Conservation (phyloP, 2,113 vertebrate species). For the Cheirogaleus medius region DNA sequence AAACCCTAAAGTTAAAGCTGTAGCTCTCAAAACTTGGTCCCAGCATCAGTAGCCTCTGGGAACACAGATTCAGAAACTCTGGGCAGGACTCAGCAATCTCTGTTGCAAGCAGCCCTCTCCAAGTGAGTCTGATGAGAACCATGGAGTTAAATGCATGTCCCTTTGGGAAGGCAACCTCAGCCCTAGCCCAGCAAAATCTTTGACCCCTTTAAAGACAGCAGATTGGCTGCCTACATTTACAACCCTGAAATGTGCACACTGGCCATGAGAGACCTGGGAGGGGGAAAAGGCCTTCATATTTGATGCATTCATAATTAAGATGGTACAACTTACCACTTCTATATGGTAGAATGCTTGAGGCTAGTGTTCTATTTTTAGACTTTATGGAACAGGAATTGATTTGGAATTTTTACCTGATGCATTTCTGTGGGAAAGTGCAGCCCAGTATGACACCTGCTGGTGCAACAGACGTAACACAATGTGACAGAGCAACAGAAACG, state of each 20-base stretch:
- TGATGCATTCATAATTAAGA: constrained; percentile 44
- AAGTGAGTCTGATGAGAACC: neutral
- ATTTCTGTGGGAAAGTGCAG: constrained; percentile 44
- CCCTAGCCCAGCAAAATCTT: neutral
- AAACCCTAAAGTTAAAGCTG: neutral
- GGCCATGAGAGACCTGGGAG: neutral
- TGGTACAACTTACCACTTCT: neutral
- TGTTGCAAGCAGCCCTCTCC: neutral
- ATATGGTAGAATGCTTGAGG: neutral
- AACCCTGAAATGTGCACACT: neutral
- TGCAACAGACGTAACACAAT: constrained; percentile 50
- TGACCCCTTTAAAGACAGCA: neutral
- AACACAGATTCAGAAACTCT: neutral
- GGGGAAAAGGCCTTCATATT: neutral
- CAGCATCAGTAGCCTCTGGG: neutral
- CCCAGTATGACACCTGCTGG: constrained; percentile 57
- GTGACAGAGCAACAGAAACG: constrained; percentile 27
- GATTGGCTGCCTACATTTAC: neutral
- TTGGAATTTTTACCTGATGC: constrained; percentile 33
- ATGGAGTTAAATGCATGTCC: neutral
- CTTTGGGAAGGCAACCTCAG: neutral
- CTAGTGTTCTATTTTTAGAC: constrained; percentile 52
- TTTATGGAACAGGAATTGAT: neutral
- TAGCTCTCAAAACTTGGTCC: neutral
- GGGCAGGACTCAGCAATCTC: neutral